Evolutionary conservation across 1,140 invertebrate species (phyloP).

Genomic region (Tigriopus japonicus): DNA sequence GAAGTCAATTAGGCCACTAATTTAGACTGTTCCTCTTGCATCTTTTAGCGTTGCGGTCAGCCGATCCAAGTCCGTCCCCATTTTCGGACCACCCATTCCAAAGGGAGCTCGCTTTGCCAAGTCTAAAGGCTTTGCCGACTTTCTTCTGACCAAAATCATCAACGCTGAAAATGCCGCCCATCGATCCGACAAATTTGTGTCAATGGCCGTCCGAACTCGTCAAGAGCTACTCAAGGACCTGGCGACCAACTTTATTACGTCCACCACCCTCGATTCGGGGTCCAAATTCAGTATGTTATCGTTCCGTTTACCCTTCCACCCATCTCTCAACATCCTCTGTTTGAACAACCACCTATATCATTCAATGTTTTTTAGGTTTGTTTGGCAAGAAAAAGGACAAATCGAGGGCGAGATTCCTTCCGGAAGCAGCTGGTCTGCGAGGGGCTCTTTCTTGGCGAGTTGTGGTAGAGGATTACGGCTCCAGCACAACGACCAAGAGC

Average conservation of each 20-base stretch:
- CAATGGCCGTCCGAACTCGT: conserved; percentile 85
- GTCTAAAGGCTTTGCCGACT: conserved; percentile 73
- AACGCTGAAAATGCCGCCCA: conserved; percentile 92
- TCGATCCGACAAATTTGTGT: conserved; percentile 66
- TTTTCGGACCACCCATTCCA: conserved; percentile 82
- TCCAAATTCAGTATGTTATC: conserved; percentile 66
- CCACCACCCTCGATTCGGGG: conserved; percentile 57
- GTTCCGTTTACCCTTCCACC: no score
- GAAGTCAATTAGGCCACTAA: no score
- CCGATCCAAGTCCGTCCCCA: conserved; percentile 80
- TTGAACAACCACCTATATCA: not conserved
- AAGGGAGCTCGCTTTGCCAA: conserved; percentile 64
- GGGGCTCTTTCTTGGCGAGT: conserved; percentile 62
- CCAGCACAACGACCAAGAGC: not conserved
- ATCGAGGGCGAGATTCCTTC: conserved; percentile 40
- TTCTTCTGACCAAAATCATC: conserved; percentile 82
- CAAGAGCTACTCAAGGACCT: conserved; percentile 85
- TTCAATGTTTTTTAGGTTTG: conserved; percentile 23
- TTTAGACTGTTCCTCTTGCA: no score
- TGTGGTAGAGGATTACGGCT: conserved; percentile 38
- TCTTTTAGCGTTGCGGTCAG: conserved; percentile 59
- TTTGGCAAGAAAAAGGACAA: conserved; percentile 50
- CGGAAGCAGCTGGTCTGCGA: conserved; percentile 36
- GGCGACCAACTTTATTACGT: conserved; percentile 61
- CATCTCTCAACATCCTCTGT: not conserved